These are phyloP conservation scores for Timema podura DNA, from an alignment of 2,888 invertebrate genomes.

Conservation along the genomic window DNA sequence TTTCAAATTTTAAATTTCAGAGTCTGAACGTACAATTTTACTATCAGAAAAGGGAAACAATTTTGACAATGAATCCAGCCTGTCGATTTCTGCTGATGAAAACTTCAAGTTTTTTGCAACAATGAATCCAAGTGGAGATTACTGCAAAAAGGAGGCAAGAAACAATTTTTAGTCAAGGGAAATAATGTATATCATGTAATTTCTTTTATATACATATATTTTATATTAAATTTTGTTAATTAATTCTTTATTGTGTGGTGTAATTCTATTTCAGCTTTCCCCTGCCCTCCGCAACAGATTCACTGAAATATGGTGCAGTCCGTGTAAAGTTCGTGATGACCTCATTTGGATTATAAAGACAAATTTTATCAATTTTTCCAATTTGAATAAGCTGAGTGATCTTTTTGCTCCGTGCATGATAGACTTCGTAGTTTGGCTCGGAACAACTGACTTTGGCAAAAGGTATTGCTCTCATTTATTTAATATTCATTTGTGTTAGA, in stretches of 20 bases:
- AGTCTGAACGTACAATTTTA: constrained; percentile 86
- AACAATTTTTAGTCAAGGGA: too few relatives aligned
- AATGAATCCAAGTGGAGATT: constrained; percentile 99
- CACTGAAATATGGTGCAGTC: constrained; percentile 97
- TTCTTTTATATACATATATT: too few relatives aligned
- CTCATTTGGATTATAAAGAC: constrained; percentile 75
- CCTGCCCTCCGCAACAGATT: constrained; percentile 96
- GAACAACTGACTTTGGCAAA: constrained; percentile 63
- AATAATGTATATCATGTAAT: too few relatives aligned
- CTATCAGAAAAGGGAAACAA: constrained; percentile 86
- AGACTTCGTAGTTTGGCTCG: constrained; percentile 76
- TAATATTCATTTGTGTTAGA: too few relatives aligned
- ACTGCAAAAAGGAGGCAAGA: constrained; percentile 89
- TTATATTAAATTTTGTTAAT: too few relatives aligned
- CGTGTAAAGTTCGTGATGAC: constrained; percentile 67
- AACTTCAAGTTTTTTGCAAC: constrained; percentile 92
- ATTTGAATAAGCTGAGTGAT: too few relatives aligned
- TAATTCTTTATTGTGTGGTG: too few relatives aligned
- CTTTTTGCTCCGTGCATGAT: too few relatives aligned
- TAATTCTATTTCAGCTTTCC: constrained; percentile 62
- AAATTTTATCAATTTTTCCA: too few relatives aligned
- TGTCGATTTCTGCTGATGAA: constrained; percentile 56
- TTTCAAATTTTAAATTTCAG: constrained; percentile 43
- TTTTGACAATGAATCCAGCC: constrained; percentile 49
- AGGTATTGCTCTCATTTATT: constrained; percentile 41